Conservation (phyloP, 2,113 vertebrate species). For the Apus apus region DNA sequence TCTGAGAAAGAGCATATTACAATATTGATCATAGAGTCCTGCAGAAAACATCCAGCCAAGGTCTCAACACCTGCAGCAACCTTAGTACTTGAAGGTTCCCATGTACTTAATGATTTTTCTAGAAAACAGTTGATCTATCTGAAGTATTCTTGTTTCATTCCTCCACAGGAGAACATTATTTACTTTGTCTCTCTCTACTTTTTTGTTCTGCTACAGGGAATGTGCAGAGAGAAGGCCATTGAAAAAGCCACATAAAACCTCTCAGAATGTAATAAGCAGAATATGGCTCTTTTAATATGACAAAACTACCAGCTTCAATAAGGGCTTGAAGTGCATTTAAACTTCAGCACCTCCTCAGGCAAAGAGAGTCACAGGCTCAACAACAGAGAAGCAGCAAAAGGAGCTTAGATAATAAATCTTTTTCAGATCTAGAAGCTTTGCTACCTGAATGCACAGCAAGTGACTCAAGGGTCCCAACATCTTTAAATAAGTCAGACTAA, state of each 20-base stretch:
- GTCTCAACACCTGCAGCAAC: not conserved
- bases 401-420: conserved; percentile 53
- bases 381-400: not conserved
- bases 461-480: not conserved
- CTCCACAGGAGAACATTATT: not conserved
- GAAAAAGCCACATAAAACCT: conserved; percentile 41
- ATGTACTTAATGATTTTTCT: not conserved
- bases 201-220: conserved; percentile 7
- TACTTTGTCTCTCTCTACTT: not conserved
- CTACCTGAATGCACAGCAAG: conserved; percentile 34
- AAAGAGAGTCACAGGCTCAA: conserved; percentile 24
- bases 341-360: conserved; percentile 52
- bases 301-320: conserved; percentile 36
- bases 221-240: conserved; percentile 1
- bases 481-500: not conserved
- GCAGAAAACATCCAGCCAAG: conserved; percentile 12
- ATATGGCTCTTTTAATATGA: conserved; percentile 39
- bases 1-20: conserved; percentile 19
- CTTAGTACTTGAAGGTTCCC: not conserved
- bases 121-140: conserved; percentile 7
- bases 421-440: conserved; percentile 14
- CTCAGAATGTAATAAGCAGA: conserved; percentile 35
- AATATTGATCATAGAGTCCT: not conserved
- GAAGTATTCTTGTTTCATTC: conserved; percentile 15
- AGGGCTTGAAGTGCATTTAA: conserved; percentile 24